Conservation (phyloP, 2,113 vertebrate species). For the Diglossa brunneiventris region DNA sequence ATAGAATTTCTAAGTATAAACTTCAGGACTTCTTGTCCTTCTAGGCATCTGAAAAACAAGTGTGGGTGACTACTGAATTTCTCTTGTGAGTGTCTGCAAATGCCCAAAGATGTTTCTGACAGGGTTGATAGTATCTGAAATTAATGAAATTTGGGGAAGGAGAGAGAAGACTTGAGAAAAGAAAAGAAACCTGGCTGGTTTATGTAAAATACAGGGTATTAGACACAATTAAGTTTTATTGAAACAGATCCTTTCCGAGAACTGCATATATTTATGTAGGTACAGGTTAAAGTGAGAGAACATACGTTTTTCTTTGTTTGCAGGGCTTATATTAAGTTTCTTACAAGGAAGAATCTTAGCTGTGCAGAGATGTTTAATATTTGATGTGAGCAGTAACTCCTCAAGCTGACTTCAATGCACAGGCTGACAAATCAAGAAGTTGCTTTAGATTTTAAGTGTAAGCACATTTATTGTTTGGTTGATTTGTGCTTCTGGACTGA, state of each 20-base stretch:
- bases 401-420: background rate
- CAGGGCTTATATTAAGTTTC: background rate
- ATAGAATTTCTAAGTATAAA: background rate
- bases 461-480: background rate
- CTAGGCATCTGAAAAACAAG: background rate
- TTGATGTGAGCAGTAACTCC: background rate
- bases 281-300: background rate
- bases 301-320: background rate
- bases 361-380: background rate
- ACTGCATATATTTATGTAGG: background rate
- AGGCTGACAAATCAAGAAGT: background rate
- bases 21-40: background rate
- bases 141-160: background rate
- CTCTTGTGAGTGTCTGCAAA: background rate
- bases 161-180: background rate
- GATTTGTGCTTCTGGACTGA: background rate
- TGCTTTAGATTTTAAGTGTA: background rate
- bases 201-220: background rate
- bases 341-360: background rate
- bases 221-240: background rate
- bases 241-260: background rate
- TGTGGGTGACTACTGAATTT: background rate
- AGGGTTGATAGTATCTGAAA: conserved; percentile 16
- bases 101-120: background rate
- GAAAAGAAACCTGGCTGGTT: background rate